Base-by-base conservation (phyloP, 2,113 vertebrate species). In the Triplophysa tibetana region DNA sequence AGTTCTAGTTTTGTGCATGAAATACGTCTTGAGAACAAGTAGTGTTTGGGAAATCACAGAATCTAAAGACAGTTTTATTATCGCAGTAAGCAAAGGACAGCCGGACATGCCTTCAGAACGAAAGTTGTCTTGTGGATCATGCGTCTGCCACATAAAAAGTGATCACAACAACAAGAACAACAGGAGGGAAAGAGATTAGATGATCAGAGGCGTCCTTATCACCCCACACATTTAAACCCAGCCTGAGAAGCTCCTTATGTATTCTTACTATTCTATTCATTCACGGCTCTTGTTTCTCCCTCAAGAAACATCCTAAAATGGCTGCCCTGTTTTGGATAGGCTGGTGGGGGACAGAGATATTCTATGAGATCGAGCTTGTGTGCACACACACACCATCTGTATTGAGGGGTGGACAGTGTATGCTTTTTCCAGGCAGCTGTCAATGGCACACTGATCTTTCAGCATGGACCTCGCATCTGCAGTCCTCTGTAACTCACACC, bases 341-440 rank as follows among this genome's bases (percentile, higher is more conserved):
- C 33, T 70, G 76, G 54, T 63, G 52, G 33, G 33, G 60, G 50
- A 84, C 77, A 81, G 78, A 16, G 65, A 77, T 80, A 70, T 78
- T 86, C 48, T 86, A 72, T 83, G 23, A 69, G 65, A 66, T 60
- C 61, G 61, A 54, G 62, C 52, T 58, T 74, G 74, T 41, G 21
- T 43, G 66, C 70, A 64, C 58, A 75, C 64, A 60, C 19, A 38
- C 61, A 64, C 77, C 64, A 80, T 79, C 77, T 84, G 75, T 80
- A 74, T 66, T 60, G 70, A 63, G 75, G 45, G 64, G 68, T 75
- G 50, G 78, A 77, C 80, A 73, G 79, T 85, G 79, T 82, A 69
- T 50, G 48, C 64, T 79, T 86, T 84, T 83, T 82, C 73, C 77
- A 77, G 56, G 79, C 85, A 87, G 85, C 85, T 87, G 85, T 85